Base-by-base conservation (phyloP, 2,113 vertebrate species). In the Montifringilla adamsi region DNA sequence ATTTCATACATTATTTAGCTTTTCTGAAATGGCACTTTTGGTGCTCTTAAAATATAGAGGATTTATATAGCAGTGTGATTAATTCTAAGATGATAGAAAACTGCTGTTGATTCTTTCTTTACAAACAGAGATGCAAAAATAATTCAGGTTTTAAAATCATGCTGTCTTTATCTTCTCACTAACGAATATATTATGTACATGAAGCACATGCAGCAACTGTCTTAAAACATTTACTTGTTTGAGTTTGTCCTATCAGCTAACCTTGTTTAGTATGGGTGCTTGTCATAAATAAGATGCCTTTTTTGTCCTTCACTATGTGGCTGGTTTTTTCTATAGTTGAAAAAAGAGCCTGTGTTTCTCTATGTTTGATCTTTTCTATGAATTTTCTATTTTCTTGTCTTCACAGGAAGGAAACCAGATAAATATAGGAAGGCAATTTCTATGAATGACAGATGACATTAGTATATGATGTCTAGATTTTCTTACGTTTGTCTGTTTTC, bases 31-130 rank as follows among this genome's bases (percentile, higher is more conserved):
- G 20, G 41, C 37, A 60, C 23, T 90, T 93, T 27, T 39, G 39
- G 69, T 43, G 23, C 6, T 94, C 86, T 81, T 89, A 92, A 92
- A 94, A 93, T 86, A 88, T 7, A 87, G 66, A 84, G 24, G 83
- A 52, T 64, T 90, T 95, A 64, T 83, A 68, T 75, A 93, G 85
- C 31, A 60, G 23, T 37, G 37, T 92, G 83, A 87, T 96, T 96
- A 94, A 92, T 92, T 91, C 73, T 72, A n/a, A 92, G 69, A 43
- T n/a, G 55, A 30, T 78, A 72, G 64, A 78, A 93, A 94, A 84
- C 68, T 81, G 64, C 76, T 90, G 30, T 89, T 88, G 82, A 86
- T 85, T 52, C n/a, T 93, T 35, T 47, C 15, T 50, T 88, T 50
- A 63, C n/a, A 91, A 93, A 91, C 44, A 90, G 50, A 63, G 88